Conservation (phyloP, 2,797 vertebrate species). For the Diplodus sargus region DNA sequence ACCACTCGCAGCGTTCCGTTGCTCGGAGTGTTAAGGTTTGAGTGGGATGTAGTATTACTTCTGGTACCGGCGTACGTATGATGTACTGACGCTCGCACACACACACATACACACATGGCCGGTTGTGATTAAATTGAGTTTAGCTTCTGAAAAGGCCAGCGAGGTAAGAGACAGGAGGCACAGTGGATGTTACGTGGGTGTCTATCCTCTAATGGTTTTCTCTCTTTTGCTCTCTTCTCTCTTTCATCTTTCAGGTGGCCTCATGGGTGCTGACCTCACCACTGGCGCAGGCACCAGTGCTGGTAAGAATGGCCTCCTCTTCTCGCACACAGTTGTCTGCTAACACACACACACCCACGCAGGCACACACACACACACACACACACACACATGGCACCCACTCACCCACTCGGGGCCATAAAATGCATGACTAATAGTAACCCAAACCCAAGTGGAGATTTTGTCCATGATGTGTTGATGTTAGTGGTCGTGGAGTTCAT, state of each 20-base stretch:
- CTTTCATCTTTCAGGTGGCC: constrained; percentile 92
- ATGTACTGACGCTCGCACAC: constrained; percentile 35
- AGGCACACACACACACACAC: constrained; percentile 28
- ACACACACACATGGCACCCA: constrained; percentile 66
- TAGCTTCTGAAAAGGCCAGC: constrained; percentile 43
- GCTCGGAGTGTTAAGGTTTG: constrained; percentile 60
- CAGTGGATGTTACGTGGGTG: constrained; percentile 68
- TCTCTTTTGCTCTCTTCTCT: constrained; percentile 63
- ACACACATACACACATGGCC: constrained; percentile 2
- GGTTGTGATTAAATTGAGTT: constrained; percentile 63
- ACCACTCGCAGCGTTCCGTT: constrained; percentile 60
- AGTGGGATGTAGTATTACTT: constrained; percentile 54
- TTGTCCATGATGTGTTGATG: constrained; percentile 78
- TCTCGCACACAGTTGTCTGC: constrained; percentile 67
- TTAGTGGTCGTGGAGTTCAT: constrained; percentile 77
- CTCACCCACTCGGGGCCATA: constrained; percentile 76
- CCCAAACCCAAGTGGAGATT: constrained; percentile 77
- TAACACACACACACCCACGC: constrained; percentile 47
- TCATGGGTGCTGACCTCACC: constrained; percentile 99
- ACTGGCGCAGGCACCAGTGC: constrained; percentile 99
- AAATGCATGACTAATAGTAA: constrained; percentile 82
- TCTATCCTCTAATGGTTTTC: constrained; percentile 77
- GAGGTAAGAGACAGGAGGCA: constrained; percentile 57
- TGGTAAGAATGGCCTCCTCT: constrained; percentile 90
- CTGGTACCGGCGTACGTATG: constrained; percentile 47